Conservation (phyloP, 2,888 invertebrate genomes). For the Phymatocera aterrima region DNA sequence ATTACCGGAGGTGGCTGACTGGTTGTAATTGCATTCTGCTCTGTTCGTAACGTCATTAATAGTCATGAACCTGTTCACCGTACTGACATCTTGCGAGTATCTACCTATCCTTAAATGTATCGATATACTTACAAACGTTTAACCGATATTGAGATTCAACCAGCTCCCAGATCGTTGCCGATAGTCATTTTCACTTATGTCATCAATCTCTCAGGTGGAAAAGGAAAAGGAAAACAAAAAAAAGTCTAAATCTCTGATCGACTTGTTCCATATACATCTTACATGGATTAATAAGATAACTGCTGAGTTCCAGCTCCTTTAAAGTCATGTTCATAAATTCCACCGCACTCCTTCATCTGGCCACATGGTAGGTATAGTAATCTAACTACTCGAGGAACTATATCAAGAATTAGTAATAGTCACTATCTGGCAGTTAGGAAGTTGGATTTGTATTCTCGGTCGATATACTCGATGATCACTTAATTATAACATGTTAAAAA, state of each 20-base stretch:
- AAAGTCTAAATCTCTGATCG: not conserved
- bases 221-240: too few species aligned
- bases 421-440: too few species aligned
- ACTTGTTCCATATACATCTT: not conserved
- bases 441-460: not conserved
- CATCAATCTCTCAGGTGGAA: conserved; percentile 17
- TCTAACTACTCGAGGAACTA: not conserved
- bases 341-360: too few species aligned
- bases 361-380: too few species aligned
- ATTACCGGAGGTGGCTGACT: conserved; percentile 50
- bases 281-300: conserved; percentile 11
- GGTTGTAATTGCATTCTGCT: conserved; percentile 47
- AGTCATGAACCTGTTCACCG: conserved; percentile 43
- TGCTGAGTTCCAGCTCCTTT: not conserved
- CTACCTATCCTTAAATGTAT: conserved; percentile 26
- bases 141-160: conserved; percentile 11
- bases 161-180: not conserved
- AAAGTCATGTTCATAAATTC: not conserved
- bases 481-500: not conserved
- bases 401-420: too few species aligned
- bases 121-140: not conserved
- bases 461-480: not conserved
- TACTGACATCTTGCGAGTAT: not conserved
- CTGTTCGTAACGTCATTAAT: conserved; percentile 39
- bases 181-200: not conserved